Evolutionary conservation across 1,140 invertebrate species (phyloP).

Genomic region (Latrodectus geometricus): DNA sequence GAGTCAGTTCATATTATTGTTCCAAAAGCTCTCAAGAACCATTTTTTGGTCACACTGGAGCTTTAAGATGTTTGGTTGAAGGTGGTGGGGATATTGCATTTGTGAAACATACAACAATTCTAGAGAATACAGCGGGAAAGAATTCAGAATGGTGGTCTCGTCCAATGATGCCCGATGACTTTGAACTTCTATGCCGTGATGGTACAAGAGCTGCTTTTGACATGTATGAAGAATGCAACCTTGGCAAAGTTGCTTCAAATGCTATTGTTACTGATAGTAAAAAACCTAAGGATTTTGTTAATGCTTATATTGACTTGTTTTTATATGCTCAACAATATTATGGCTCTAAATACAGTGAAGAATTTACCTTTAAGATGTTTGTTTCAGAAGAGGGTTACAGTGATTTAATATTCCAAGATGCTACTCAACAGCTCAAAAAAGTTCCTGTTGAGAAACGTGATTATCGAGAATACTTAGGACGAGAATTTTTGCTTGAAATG

Average conservation of each 20-base stretch:
- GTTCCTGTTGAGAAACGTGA: conserved; percentile 75
- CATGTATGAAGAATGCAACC: conserved; percentile 76
- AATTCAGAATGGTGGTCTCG: conserved; percentile 92
- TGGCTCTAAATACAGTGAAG: conserved; percentile 84
- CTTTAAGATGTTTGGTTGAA: conserved; percentile 92
- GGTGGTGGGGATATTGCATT: conserved; percentile 95
- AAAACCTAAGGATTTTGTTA: conserved; percentile 81
- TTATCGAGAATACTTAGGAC: conserved; percentile 78
- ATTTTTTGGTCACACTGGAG: conserved; percentile 90
- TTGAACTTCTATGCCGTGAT: conserved; percentile 93
- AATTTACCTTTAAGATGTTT: conserved; percentile 90
- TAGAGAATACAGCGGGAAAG: conserved; percentile 90
- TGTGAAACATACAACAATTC: conserved; percentile 87
- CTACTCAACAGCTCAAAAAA: conserved; percentile 82
- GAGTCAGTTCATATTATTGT: conserved; percentile 84
- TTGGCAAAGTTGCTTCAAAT: conserved; percentile 91
- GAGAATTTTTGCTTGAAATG: conserved; percentile 81
- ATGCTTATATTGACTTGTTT: conserved; percentile 87
- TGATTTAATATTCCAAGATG: conserved; percentile 93
- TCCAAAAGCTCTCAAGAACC: conserved; percentile 86
- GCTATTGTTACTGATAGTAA: conserved; percentile 89
- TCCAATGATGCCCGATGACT: conserved; percentile 90
- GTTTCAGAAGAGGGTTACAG: conserved; percentile 81
- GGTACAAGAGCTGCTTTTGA: conserved; percentile 74
- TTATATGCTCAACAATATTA: conserved; percentile 92